Evolutionary conservation across 2,888 invertebrate genomes (phyloP), one percentile per base, ranked within the genome.

Genomic region (Acanthosepion esculentum): DNA sequence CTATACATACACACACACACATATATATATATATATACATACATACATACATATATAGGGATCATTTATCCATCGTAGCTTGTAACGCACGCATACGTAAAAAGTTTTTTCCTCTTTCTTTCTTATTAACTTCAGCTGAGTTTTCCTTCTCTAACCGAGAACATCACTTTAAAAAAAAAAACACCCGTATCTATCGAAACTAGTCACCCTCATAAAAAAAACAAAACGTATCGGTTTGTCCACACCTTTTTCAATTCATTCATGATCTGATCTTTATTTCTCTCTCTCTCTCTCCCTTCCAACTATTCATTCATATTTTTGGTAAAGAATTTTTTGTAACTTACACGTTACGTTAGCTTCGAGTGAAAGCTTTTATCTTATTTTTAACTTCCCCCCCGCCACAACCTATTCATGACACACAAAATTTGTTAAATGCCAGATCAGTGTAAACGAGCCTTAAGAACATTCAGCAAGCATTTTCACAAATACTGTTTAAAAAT

Each of bases 211-310:
- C 10, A 78, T 15, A 78, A 78, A 78, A 33, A n/a, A 55, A 20
- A 55, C n/a, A n/a, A 59, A 59, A 59, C 20, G 7, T 20, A 7
- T 7, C n/a, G 5, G 15, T 78, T 78, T 15, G 78, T 78, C 78
- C n/a, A n/a, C 78, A 78, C 78, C 78, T 78, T 26, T 64, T 78
- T 78, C 78, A n/a, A 78, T 33, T 78, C 78, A 78, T 78, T 78
- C 78, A 78, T 78, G 10, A 4, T 33, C 33, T 15, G n/a, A n/a
- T 78, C 78, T n/a, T 8, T 29, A 41, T 41, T 41, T 41, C 41
- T 41, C 41, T 41, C 3, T 41, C 41, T 41, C 41, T 41, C 10
- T 10, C 29, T 8, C 29, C 29, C 33, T 12, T 78, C n/a, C 5
- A n/a, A 3, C 78, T 78, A 33, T 78, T 23, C 78, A 78, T 78